Percentiles rank a stretch among this genome's conserved stretches.
phyloP scores from a whole-genome alignment of 1,140 invertebrate species.

The Pachypeltis micranthus region DNA sequence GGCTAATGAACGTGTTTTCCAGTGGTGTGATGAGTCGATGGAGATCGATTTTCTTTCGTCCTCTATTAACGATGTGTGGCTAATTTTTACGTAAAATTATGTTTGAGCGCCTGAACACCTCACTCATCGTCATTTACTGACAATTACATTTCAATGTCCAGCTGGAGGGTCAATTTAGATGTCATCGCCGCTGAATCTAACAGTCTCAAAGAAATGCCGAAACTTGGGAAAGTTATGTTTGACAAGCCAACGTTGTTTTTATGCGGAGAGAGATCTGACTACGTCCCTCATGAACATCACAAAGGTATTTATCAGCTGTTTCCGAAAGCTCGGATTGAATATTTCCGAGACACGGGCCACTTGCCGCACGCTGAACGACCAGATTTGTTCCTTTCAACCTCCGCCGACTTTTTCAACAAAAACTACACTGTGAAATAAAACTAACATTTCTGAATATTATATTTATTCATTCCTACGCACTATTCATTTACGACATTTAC shows the following conservation, averaged over 20 bases:
- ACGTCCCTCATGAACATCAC: constrained; percentile 55
- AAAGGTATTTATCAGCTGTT: constrained; percentile 60
- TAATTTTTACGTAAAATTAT: too few relatives aligned
- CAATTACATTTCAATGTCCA: too few relatives aligned
- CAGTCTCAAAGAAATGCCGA: constrained; percentile 51
- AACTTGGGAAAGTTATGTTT: constrained; percentile 39
- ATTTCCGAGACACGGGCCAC: constrained; percentile 70
- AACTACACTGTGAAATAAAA: constrained; percentile 5
- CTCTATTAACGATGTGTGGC: too few relatives aligned
- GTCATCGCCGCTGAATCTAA: constrained; percentile 48
- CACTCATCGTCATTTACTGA: too few relatives aligned
- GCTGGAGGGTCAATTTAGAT: constrained; percentile 61
- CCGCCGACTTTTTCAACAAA: constrained; percentile 21
- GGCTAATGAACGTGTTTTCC: too few relatives aligned
- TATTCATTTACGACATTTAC: too few relatives aligned
- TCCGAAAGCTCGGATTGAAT: constrained; percentile 57
- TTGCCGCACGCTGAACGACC: constrained; percentile 88
- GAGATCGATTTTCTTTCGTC: too few relatives aligned
- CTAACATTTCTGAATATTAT: too few relatives aligned
- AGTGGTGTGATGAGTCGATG: too few relatives aligned
- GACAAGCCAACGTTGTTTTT: constrained; percentile 65
- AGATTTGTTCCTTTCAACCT: constrained; percentile 50
- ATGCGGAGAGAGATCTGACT: constrained; percentile 64
- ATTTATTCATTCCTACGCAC: too few relatives aligned
- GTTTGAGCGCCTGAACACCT: too few relatives aligned